Evolutionary conservation across 2,113 vertebrate species (phyloP).

Genomic region (Pavo muticus): DNA sequence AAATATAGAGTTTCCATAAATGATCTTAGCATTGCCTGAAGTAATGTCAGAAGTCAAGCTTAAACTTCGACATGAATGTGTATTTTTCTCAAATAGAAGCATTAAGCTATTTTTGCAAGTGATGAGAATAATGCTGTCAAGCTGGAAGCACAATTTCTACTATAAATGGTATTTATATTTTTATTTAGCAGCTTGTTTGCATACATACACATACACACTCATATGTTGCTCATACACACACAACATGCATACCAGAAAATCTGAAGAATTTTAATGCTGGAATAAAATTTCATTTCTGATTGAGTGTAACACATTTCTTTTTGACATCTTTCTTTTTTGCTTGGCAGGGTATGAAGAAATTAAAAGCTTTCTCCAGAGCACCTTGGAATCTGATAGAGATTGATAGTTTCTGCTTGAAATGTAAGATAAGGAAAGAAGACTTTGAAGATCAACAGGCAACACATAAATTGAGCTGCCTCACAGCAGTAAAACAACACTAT

Average conservation of each 20-base stretch:
- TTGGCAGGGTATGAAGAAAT: background rate
- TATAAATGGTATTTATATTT: background rate
- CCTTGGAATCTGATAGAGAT: background rate
- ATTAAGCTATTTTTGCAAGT: background rate
- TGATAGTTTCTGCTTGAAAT: background rate
- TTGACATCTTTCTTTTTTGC: background rate
- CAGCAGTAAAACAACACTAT: background rate
- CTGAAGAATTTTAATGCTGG: background rate
- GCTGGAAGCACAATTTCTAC: background rate
- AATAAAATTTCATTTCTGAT: constrained; percentile 1
- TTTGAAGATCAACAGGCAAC: background rate
- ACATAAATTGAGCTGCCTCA: background rate
- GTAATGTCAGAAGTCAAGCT: background rate
- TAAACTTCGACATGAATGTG: background rate
- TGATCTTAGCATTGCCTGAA: background rate
- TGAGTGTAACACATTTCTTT: background rate
- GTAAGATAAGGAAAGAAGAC: background rate
- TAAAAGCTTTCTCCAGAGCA: background rate
- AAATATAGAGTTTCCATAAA: background rate
- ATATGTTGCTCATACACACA: background rate
- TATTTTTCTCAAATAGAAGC: background rate
- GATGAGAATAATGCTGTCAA: background rate
- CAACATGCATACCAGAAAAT: rapidly evolving
- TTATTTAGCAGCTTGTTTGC: background rate
- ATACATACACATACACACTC: background rate